phyloP scores from a whole-genome alignment of 2,888 invertebrate species.

The Drosophila yooni region DNA sequence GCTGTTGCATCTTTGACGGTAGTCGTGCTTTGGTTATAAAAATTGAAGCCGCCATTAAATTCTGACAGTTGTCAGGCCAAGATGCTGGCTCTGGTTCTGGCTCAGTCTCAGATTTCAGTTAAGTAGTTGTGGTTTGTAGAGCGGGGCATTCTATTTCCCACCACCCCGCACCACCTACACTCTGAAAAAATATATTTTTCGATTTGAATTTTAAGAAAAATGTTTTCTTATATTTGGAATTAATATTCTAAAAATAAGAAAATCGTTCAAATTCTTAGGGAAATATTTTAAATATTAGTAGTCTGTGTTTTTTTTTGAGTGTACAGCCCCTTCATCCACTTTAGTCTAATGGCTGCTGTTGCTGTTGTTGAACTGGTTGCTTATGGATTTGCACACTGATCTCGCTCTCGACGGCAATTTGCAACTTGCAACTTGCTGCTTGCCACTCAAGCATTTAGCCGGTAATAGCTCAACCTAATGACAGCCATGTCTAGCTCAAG shows the following conservation, averaged over 20 bases:
- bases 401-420: slow-evolving; percentile 43
- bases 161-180: neutral
- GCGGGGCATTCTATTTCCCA: neutral
- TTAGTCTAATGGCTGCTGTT: slow-evolving; percentile 61
- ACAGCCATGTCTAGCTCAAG: slow-evolving; percentile 18
- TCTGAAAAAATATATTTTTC: neutral
- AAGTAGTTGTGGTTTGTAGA: slow-evolving; percentile 1
- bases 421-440: slow-evolving; percentile 34
- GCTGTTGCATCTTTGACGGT: slow-evolving; percentile 60
- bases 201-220: neutral
- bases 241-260: neutral
- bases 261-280: no score
- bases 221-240: neutral
- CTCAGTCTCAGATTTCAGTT: slow-evolving; percentile 6
- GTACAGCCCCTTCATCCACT: neutral
- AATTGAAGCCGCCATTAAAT: slow-evolving; percentile 81
- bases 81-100: slow-evolving; percentile 13
- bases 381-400: slow-evolving; percentile 44
- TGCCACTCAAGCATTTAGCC: slow-evolving; percentile 39
- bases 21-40: slow-evolving; percentile 81
- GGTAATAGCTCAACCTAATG: slow-evolving; percentile 52
- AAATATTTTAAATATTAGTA: neutral
- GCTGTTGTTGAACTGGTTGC: slow-evolving; percentile 45
- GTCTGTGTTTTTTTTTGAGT: neutral
- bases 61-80: slow-evolving; percentile 79